Base-by-base conservation (phyloP, 2,888 invertebrate species). In the Mimumesa dahlbomi region DNA sequence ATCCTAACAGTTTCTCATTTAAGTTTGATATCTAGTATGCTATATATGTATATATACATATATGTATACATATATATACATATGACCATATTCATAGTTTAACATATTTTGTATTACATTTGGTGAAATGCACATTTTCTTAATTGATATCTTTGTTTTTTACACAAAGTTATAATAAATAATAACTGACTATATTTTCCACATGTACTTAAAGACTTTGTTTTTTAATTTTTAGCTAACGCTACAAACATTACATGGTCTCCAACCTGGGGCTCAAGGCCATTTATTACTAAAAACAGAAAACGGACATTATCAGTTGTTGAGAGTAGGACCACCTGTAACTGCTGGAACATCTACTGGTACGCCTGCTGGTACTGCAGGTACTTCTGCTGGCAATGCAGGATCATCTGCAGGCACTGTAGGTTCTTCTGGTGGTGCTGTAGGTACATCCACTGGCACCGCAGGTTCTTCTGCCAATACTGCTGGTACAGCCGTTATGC, bases 261-360 rank as follows among this genome's bases (percentile, higher is more conserved):
- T 96, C 81, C 96, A 95, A 91, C 94, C 95, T 81, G 91, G 90
- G 29, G 95, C 96, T 90, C 96, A 95, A 90, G 94, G 94, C 73
- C 96, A 97, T 90, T 93, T 98, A 90, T 93, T 98, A 89, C 93
- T 98, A 90, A 98, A 97, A 93, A 98, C 98, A 88, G 98, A 98
- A 92, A 97, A 96, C 92, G 98, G 98, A 87, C 97, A 97, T 90
- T 96, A 95, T 91, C 97, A 98, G 91, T 92, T 98, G 90, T 92
- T 98, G 88, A 94, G 97, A 90, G 95, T 97, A 84, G 96, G 96
- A 79, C 95, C 96, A 81, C 94, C 96, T 75, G 93, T 95, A 65
- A 90, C 93, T 67, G 91, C 93, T 81, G 85, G 84, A 49, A 86
- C 89, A 64, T 91, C 91, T 73, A 85, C 85, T 69, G 89, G 88